phyloP scores from a whole-genome alignment of 2,113 vertebrate species.

The Mirza zaza region DNA sequence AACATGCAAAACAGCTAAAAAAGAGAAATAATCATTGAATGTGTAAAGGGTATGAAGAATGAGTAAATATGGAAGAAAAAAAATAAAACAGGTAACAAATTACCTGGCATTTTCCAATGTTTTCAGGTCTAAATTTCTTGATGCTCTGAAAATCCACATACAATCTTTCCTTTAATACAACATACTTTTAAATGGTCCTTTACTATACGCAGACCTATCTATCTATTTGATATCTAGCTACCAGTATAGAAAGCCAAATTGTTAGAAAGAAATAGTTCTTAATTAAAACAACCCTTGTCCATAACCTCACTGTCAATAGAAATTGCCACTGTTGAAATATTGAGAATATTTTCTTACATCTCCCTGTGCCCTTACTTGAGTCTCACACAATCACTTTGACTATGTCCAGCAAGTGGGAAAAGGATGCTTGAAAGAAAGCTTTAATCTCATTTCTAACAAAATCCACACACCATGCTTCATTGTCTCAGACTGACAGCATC shows the following conservation, averaged over 20 bases:
- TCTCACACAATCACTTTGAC: background rate
- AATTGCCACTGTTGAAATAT: background rate
- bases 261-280: background rate
- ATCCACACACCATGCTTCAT: background rate
- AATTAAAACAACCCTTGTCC: constrained; percentile 23
- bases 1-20: constrained; percentile 31
- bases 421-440: background rate
- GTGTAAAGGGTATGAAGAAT: background rate
- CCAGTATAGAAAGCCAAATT: background rate
- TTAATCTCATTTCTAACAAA: constrained; percentile 46
- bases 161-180: background rate
- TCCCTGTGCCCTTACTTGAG: background rate
- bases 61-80: background rate
- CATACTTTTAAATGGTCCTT: background rate
- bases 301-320: background rate
- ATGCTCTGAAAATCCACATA: background rate
- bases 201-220: background rate
- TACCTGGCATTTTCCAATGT: background rate
- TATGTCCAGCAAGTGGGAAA: background rate
- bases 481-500: constrained; percentile 28
- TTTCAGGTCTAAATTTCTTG: background rate
- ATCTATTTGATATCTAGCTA: background rate
- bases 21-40: background rate
- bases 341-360: background rate
- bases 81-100: background rate